These are phyloP conservation scores for Metallyticus violacea DNA, from an alignment of 2,888 invertebrate species.

Conservation along the genomic window DNA sequence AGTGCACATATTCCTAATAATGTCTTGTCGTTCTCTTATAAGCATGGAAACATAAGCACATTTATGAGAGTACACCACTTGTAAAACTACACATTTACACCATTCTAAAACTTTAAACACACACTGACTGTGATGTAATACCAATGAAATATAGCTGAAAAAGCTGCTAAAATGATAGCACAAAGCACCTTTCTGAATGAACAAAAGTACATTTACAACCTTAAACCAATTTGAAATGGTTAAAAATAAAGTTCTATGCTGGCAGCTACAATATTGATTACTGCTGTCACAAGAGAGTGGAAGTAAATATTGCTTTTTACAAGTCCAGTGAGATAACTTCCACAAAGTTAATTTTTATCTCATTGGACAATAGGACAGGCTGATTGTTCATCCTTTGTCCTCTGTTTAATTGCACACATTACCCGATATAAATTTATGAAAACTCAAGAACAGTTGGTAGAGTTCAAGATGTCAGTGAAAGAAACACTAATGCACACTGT, in stretches of 20 bases:
- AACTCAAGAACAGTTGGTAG: background rate
- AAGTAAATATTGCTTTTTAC: background rate
- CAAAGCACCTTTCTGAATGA: conserved; percentile 11
- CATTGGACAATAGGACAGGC: background rate
- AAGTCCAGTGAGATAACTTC: background rate
- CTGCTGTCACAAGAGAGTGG: background rate
- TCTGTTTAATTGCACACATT: conserved; percentile 71
- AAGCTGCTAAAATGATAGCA: background rate
- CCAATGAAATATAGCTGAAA: background rate
- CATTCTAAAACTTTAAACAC: background rate
- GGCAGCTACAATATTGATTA: background rate
- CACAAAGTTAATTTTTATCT: background rate
- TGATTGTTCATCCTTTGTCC: background rate
- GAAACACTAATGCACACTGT: background rate
- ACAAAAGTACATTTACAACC: background rate
- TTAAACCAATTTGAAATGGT: background rate
- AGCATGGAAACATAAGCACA: background rate
- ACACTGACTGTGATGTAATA: background rate
- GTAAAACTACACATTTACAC: background rate
- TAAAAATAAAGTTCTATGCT: background rate
- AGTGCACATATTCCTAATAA: background rate
- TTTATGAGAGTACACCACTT: background rate
- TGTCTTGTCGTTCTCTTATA: background rate
- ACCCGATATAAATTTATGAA: conserved; percentile 58
- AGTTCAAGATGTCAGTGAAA: background rate